Conservation (phyloP, 2,797 vertebrate genomes). For the Poecile montanus region DNA sequence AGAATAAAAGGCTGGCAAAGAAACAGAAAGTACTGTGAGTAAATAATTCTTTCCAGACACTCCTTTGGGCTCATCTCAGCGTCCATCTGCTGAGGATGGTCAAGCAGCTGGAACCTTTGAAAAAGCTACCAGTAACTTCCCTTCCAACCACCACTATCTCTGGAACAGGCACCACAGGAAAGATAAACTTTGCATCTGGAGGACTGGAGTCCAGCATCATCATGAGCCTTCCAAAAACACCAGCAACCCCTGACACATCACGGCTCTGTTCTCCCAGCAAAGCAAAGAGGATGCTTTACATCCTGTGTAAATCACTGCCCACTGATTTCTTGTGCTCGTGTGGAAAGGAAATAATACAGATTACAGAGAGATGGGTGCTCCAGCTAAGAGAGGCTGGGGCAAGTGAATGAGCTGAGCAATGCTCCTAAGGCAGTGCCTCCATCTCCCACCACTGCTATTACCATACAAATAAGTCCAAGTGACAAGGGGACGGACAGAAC, state of each 20-base stretch:
- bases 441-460: neutral
- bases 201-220: neutral
- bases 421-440: neutral
- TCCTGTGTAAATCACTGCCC: neutral
- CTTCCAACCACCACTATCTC: neutral
- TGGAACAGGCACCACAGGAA: neutral
- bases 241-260: neutral
- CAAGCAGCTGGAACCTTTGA: slow-evolving; percentile 24
- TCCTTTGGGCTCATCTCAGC: neutral
- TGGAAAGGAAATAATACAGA: neutral
- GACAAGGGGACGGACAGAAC: neutral
- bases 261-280: neutral
- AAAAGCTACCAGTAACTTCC: neutral
- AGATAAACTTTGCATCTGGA: neutral
- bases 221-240: neutral
- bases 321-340: fast-evolving
- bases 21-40: slow-evolving; percentile 29
- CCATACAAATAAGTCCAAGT: neutral
- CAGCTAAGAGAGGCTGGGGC: neutral
- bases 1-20: slow-evolving; percentile 49
- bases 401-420: neutral
- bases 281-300: neutral
- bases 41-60: slow-evolving; percentile 53
- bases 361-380: neutral
- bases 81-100: neutral